These are phyloP conservation scores for Lepidocyrtoides sp. DNA, from an alignment of 2,888 invertebrate species.

Conservation along the genomic window DNA sequence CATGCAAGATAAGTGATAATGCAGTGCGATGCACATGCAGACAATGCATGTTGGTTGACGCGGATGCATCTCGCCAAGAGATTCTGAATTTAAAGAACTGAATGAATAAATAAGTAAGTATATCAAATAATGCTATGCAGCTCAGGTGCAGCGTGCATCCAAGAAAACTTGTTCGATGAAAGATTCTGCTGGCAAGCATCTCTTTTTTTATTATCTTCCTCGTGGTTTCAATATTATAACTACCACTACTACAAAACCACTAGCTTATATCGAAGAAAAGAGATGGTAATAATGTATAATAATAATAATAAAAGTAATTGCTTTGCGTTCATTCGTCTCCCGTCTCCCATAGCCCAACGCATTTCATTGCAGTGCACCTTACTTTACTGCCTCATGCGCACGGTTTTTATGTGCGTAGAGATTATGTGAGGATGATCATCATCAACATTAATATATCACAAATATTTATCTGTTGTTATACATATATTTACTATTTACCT, in stretches of 20 bases:
- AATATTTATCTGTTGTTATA: not conserved
- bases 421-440: not conserved
- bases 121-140: slow-evolving; percentile 32
- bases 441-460: not conserved
- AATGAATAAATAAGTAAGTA: not conserved
- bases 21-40: slow-evolving; percentile 40
- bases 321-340: slow-evolving; percentile 24
- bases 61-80: slow-evolving; percentile 20
- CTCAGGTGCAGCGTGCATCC: slow-evolving; percentile 21
- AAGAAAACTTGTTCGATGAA: slow-evolving; percentile 41
- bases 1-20: not conserved
- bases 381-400: not conserved
- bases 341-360: too few relatives aligned
- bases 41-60: not conserved
- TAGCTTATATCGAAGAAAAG: too few relatives aligned
- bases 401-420: not conserved
- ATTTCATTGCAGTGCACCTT: not conserved
- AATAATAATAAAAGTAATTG: slow-evolving; percentile 71
- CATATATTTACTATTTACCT: not conserved
- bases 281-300: not conserved
- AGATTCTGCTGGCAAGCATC: slow-evolving; percentile 35
- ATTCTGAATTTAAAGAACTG: too few relatives aligned
- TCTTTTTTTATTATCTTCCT: not conserved
- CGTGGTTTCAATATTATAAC: not conserved
- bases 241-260: not conserved